Base-by-base conservation (phyloP, 2,888 invertebrate genomes). In the Phyllotreta cruciferae region DNA sequence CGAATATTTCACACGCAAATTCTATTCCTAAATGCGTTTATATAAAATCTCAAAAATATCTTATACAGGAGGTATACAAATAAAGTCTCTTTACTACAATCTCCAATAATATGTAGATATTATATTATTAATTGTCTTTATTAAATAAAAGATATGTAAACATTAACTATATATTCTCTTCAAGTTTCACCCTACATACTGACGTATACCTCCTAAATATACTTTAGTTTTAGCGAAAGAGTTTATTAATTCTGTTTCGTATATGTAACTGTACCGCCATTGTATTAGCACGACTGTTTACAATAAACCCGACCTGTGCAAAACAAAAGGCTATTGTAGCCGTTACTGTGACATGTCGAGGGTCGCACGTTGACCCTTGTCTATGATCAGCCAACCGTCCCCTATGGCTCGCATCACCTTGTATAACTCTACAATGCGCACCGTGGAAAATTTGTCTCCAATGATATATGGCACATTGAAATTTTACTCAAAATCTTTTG, bases 251-350 rank as follows among this genome's bases (percentile, higher is more conserved):
- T 74, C 71, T 69, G 71, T 68, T 71, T 69, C 72, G 70, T 73
- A 64, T 62, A 61, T 24, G 24, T 69, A 64, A 74, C 72, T 75
- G 73, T 73, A 72, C 70, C 67, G 64, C 63, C 73, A 75, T 76
- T 77, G 71, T 73, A 65, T 66, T 62, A 65, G 70, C 74, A 72
- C 72, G 72, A 76, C 75, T 76, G 74, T 74, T 75, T 74, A 76
- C 77, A 75, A 76, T 77, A 75, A 74, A 76, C 76, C 74, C 76
- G 74, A 77, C 77, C 73, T 73, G 74, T 75, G 70, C 72, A 74
- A 78, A 77, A 78, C 78, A 79, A 79, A 73, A 68, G 75, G 65
- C 68, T 71, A 74, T 78, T 78, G 78, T 79, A 76, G 74, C 77
- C 78, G 79, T 78, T 77, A 78, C 76, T 77, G 77, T 77, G 73